phyloP scores from a whole-genome alignment of 1,140 invertebrate species.

The Telenomus remus region DNA sequence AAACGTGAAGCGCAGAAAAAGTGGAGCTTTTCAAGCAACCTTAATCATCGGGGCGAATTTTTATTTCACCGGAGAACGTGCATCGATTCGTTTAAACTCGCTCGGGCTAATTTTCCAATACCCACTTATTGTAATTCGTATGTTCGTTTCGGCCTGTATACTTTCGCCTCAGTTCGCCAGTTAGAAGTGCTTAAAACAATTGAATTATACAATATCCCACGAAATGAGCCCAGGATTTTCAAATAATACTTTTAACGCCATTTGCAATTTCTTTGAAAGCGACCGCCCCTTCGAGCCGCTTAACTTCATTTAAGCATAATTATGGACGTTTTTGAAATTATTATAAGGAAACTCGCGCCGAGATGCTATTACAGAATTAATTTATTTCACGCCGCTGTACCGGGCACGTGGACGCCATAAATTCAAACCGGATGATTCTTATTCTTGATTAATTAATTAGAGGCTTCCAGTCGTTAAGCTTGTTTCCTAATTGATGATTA shows the following conservation, averaged over 20 bases:
- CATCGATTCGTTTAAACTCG: background rate
- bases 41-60: background rate
- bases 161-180: background rate
- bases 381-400: background rate
- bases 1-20: background rate
- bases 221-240: slow-evolving; percentile 5
- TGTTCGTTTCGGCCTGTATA: background rate
- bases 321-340: slow-evolving; percentile 10
- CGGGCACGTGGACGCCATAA: too few relatives aligned
- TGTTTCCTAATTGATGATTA: too few relatives aligned
- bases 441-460: too few relatives aligned
- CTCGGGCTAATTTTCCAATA: slow-evolving; percentile 18
- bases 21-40: too few relatives aligned
- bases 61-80: background rate
- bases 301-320: slow-evolving; percentile 15
- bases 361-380: slow-evolving; percentile 2
- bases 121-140: slow-evolving; percentile 4
- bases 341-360: background rate
- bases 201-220: slow-evolving; percentile 9
- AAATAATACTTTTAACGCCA: slow-evolving; percentile 14
- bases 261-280: slow-evolving; percentile 9
- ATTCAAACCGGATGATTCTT: too few relatives aligned
- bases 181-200: slow-evolving; percentile 14
- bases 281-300: background rate
- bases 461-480: too few relatives aligned